phyloP scores from a whole-genome alignment of 1,140 invertebrate genomes.

The Drosophila oshimai region DNA sequence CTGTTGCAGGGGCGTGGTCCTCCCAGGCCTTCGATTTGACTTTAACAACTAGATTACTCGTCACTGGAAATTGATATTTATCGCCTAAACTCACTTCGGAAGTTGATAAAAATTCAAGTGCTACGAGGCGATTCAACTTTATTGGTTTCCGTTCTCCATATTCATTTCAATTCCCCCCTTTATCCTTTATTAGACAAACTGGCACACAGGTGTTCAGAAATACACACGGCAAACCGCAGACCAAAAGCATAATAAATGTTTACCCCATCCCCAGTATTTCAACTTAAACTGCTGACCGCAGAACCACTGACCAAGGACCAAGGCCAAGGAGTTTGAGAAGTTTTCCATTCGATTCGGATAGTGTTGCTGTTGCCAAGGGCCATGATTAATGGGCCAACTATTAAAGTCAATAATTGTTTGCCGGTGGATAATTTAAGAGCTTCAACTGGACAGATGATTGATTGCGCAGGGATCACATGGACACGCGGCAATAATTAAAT shows the following conservation, averaged over 20 bases:
- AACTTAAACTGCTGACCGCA: slow-evolving; percentile 7
- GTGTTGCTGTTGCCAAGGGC: neutral
- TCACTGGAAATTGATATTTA: slow-evolving; percentile 39
- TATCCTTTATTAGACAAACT: neutral
- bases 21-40: slow-evolving; percentile 11
- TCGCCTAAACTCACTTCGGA: slow-evolving; percentile 10
- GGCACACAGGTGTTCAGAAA: slow-evolving; percentile 26
- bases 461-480: neutral
- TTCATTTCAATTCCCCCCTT: neutral
- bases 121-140: slow-evolving; percentile 11
- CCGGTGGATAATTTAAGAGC: slow-evolving; percentile 30
- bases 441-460: slow-evolving; percentile 35
- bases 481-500: slow-evolving; percentile 3
- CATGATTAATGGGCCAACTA: slow-evolving; percentile 44
- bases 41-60: slow-evolving; percentile 52
- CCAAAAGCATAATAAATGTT: slow-evolving; percentile 22
- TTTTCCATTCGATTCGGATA: slow-evolving; percentile 2
- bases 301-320: slow-evolving; percentile 11
- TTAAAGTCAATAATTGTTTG: slow-evolving; percentile 50
- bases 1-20: slow-evolving; percentile 29
- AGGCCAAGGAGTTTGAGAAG: slow-evolving; percentile 1
- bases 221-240: slow-evolving; percentile 19
- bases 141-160: slow-evolving; percentile 17
- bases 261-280: neutral
- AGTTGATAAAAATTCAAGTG: slow-evolving; percentile 16